Conservation (phyloP, 2,797 vertebrate genomes). For the Amphiprion clarkii region DNA sequence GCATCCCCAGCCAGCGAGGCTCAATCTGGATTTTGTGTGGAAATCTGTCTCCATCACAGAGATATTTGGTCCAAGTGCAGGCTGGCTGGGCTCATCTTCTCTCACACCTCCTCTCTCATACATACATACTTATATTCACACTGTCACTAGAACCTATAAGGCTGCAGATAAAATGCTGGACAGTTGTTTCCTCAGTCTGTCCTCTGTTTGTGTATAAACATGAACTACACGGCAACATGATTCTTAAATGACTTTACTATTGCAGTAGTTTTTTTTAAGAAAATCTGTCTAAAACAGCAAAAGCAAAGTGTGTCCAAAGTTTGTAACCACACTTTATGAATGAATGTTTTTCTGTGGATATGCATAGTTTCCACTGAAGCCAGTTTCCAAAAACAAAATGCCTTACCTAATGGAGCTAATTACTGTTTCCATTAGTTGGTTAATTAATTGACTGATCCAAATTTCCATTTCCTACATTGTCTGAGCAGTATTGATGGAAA, state of each 20-base stretch:
- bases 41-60: constrained; percentile 82
- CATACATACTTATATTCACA: constrained; percentile 29
- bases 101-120: constrained; percentile 57
- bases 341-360: background rate
- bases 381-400: background rate
- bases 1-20: constrained; percentile 78
- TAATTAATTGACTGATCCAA: no score
- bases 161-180: constrained; percentile 20
- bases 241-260: background rate
- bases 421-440: no score
- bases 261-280: background rate
- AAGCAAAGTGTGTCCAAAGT: background rate
- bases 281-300: background rate
- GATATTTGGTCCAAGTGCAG: constrained; percentile 65
- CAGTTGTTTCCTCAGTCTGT: background rate
- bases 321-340: background rate
- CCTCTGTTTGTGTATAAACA: background rate
- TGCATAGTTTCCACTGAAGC: background rate
- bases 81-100: constrained; percentile 64
- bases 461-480: background rate
- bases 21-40: constrained; percentile 82
- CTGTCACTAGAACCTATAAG: constrained; percentile 17
- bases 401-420: background rate
- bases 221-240: background rate
- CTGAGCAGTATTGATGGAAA: constrained; percentile 10